Conservation (phyloP, 2,797 vertebrate genomes). For the Rhinichthys osculus region DNA sequence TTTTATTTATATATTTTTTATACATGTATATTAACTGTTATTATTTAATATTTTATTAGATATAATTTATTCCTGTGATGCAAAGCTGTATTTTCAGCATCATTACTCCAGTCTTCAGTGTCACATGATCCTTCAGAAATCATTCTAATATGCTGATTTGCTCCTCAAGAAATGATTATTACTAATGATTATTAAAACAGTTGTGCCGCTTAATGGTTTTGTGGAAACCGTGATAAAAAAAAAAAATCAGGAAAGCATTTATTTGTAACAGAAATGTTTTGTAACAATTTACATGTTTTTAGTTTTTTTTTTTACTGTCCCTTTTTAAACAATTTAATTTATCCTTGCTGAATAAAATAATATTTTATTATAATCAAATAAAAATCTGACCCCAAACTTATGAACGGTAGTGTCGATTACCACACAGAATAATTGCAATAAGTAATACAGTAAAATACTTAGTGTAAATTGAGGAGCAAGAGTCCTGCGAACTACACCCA, state of each 20-base stretch:
- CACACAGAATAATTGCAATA: background rate
- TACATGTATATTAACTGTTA: background rate
- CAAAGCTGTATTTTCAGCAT: background rate
- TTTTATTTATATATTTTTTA: background rate
- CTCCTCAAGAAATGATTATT: background rate
- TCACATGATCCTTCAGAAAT: background rate
- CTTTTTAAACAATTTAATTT: background rate
- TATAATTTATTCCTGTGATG: background rate
- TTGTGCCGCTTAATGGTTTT: background rate
- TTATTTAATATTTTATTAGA: background rate
- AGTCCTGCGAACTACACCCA: background rate
- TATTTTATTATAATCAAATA: too few species aligned
- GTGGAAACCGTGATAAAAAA: background rate
- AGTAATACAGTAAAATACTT: background rate
- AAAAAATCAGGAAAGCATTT: background rate
- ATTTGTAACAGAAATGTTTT: background rate
- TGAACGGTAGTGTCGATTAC: background rate
- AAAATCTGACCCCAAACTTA: background rate
- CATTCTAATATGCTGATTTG: background rate
- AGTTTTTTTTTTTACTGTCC: background rate
- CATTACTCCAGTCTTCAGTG: background rate
- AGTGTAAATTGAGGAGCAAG: background rate
- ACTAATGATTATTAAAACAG: background rate
- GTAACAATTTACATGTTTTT: background rate
- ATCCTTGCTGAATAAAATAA: background rate